Evolutionary conservation across 2,797 vertebrate species (phyloP).

Genomic region (Chaunax sp.): DNA sequence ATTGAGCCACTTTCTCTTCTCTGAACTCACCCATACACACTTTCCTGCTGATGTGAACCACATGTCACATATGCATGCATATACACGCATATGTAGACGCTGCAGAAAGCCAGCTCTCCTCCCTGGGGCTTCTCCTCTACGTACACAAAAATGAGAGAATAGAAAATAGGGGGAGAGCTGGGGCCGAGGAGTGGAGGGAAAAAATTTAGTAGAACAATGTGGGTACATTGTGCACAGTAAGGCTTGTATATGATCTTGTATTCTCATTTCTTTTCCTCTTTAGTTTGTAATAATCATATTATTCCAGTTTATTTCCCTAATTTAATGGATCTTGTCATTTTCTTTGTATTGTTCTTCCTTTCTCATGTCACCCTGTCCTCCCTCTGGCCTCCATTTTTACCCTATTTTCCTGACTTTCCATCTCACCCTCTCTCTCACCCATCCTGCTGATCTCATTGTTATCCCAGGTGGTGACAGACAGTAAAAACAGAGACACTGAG

Average conservation of each 20-base stretch:
- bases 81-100: slow-evolving; percentile 6
- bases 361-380: slow-evolving; percentile 22
- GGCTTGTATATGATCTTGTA: background rate
- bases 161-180: slow-evolving; percentile 26
- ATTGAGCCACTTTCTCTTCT: slow-evolving; percentile 37
- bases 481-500: slow-evolving; percentile 47
- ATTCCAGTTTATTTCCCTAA: slow-evolving; percentile 6
- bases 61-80: slow-evolving; percentile 55
- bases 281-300: slow-evolving; percentile 6
- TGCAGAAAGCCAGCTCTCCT: slow-evolving; percentile 55
- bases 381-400: slow-evolving; percentile 25
- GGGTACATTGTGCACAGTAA: slow-evolving; percentile 18
- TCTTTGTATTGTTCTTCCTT: background rate
- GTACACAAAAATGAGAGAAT: slow-evolving; percentile 51
- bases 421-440: slow-evolving; percentile 26
- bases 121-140: slow-evolving; percentile 40
- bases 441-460: slow-evolving; percentile 68
- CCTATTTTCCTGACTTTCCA: slow-evolving; percentile 16
- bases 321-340: slow-evolving; percentile 12
- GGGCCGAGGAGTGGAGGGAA: slow-evolving; percentile 34
- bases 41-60: slow-evolving; percentile 74
- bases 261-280: background rate
- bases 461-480: slow-evolving; percentile 73
- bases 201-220: slow-evolving; percentile 37
- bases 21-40: slow-evolving; percentile 20